A percentile compares a stretch with the other conserved stretches of the same genome.
Evolutionary conservation across 2,797 vertebrate species (phyloP).

Genomic region (Bucorvus abyssinicus): DNA sequence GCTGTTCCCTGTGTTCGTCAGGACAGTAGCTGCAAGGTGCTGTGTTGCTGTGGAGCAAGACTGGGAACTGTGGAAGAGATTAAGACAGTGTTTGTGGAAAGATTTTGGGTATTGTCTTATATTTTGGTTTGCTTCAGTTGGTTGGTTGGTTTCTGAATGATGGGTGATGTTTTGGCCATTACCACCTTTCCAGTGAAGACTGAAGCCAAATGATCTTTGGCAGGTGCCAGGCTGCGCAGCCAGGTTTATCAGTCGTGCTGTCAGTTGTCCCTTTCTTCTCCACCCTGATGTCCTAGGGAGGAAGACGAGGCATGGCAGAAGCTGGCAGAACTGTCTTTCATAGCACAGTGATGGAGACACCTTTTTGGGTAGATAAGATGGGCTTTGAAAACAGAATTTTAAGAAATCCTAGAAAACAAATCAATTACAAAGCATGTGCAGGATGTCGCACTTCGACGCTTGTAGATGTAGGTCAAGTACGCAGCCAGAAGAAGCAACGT

Average conservation of each 20-base stretch:
- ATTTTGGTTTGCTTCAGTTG: background rate
- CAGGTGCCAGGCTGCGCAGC: background rate
- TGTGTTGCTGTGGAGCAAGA: background rate
- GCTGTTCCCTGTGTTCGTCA: fast-evolving
- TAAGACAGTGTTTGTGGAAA: background rate
- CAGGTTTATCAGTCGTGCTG: fast-evolving
- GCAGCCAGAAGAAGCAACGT: background rate
- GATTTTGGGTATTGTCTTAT: background rate
- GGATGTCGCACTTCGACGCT: background rate
- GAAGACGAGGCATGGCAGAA: background rate
- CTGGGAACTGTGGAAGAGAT: background rate
- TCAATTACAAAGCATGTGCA: background rate
- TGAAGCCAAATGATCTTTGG: background rate
- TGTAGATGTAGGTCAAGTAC: background rate
- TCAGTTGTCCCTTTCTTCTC: background rate
- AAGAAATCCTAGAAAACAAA: background rate
- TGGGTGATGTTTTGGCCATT: fast-evolving
- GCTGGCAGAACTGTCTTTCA: background rate
- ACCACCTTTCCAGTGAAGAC: background rate
- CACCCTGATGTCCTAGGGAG: fast-evolving
- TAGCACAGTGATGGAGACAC: background rate
- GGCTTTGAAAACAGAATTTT: background rate
- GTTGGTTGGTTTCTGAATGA: background rate
- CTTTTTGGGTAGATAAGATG: background rate
- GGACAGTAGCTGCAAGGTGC: background rate